Percentiles rank a stretch among this genome's conserved stretches.
Evolutionary conservation across 2,888 invertebrate genomes (phyloP).

Genomic region (Metallyticus violacea): DNA sequence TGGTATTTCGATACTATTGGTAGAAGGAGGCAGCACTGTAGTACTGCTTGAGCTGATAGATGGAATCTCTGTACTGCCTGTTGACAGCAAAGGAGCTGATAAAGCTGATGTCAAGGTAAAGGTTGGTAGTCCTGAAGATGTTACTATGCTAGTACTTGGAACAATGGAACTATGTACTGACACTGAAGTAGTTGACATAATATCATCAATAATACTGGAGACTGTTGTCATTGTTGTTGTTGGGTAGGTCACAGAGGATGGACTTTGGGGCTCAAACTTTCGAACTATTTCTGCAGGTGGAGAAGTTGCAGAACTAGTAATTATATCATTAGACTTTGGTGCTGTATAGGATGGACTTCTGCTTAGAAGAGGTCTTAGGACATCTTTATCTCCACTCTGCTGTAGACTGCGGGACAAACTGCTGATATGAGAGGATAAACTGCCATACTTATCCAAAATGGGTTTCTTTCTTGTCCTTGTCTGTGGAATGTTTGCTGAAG

Average conservation of each 20-base stretch:
- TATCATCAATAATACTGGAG: not conserved
- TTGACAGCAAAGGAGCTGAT: not conserved
- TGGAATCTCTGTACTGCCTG: not conserved
- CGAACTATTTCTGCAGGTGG: not conserved
- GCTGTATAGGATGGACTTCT: not conserved
- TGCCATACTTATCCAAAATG: not conserved
- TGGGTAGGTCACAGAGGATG: not conserved
- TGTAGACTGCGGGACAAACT: conserved; percentile 14
- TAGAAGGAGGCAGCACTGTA: not conserved
- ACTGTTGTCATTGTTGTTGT: not conserved
- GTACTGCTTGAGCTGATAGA: not conserved
- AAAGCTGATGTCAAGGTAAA: not conserved
- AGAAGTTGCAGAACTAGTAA: not conserved
- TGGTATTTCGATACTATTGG: not conserved
- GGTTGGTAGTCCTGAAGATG: not conserved
- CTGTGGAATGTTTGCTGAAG: not conserved
- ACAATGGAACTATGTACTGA: not conserved
- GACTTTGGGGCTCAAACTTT: not conserved
- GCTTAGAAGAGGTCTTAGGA: not conserved
- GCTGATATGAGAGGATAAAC: not conserved
- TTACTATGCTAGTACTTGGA: not conserved
- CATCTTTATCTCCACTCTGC: not conserved
- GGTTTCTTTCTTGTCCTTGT: not conserved
- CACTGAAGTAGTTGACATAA: not conserved
- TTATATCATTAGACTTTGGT: not conserved